phyloP scores from a whole-genome alignment of 2,113 vertebrate genomes.

The Felis catus region DNA sequence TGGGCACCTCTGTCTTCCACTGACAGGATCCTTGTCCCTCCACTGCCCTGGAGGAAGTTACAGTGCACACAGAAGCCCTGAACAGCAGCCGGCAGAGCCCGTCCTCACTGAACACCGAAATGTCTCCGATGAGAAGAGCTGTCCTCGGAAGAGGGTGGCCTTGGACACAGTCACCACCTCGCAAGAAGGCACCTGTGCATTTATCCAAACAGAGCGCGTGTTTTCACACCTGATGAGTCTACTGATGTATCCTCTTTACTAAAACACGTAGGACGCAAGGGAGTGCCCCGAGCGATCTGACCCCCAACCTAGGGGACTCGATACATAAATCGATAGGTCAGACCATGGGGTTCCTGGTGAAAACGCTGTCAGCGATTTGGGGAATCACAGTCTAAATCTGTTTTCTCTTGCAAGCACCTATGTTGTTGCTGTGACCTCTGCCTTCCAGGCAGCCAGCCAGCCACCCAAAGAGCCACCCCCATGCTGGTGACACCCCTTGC shows the following conservation, averaged over 20 bases:
- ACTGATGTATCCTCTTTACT: neutral
- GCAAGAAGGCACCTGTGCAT: neutral
- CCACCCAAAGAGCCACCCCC: no score
- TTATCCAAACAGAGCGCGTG: accelerated
- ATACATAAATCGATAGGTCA: neutral
- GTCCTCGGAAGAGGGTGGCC: neutral
- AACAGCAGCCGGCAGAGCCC: neutral
- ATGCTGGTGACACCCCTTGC: no score
- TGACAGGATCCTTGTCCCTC: neutral
- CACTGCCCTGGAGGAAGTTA: neutral
- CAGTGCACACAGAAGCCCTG: neutral
- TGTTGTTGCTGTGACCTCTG: neutral
- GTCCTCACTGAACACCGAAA: neutral
- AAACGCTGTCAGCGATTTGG: neutral
- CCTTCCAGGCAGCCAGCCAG: neutral
- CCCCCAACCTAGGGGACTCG: neutral
- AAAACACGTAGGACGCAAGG: neutral
- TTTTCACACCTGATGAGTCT: neutral
- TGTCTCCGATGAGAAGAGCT: neutral
- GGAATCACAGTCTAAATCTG: neutral
- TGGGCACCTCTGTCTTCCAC: neutral
- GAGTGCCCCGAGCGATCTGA: neutral
- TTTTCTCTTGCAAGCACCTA: neutral
- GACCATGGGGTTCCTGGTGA: neutral
- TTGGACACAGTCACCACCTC: neutral